These are phyloP conservation scores for Muscidifurax raptorellus DNA, from an alignment of 1,140 invertebrate species.

Conservation along the genomic window DNA sequence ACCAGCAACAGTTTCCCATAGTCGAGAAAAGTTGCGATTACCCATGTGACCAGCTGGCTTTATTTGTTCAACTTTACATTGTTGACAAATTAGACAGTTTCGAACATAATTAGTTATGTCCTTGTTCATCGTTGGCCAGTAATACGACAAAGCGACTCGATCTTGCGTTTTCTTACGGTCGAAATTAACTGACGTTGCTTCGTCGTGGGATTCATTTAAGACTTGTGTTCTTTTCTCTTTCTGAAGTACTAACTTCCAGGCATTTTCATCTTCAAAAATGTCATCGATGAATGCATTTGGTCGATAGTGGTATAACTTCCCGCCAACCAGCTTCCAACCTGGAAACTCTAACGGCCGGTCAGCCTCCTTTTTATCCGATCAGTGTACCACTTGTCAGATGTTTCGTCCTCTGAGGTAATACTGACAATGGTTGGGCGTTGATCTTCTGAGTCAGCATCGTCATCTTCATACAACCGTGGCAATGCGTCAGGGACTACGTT, in stretches of 20 bases:
- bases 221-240: not conserved
- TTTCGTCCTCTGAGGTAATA: not conserved
- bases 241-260: slow-evolving; percentile 6
- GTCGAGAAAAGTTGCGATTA: not conserved
- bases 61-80: slow-evolving; percentile 16
- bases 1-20: not conserved
- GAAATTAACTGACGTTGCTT: not conserved
- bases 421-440: not conserved
- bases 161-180: not conserved
- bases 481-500: slow-evolving; percentile 16
- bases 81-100: not conserved
- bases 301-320: not conserved
- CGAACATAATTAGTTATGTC: not conserved
- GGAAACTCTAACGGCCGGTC: not conserved
- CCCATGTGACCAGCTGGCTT: not conserved
- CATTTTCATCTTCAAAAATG: not conserved
- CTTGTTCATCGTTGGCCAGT: not conserved
- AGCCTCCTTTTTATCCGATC: not conserved
- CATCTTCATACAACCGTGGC: slow-evolving; percentile 23
- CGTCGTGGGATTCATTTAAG: not conserved
- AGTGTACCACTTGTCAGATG: not conserved
- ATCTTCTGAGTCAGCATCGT: not conserved
- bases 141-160: not conserved
- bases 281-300: too few relatives aligned
- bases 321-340: not conserved